Conservation (phyloP, 1,140 invertebrate species). For the Papilio glaucus region DNA sequence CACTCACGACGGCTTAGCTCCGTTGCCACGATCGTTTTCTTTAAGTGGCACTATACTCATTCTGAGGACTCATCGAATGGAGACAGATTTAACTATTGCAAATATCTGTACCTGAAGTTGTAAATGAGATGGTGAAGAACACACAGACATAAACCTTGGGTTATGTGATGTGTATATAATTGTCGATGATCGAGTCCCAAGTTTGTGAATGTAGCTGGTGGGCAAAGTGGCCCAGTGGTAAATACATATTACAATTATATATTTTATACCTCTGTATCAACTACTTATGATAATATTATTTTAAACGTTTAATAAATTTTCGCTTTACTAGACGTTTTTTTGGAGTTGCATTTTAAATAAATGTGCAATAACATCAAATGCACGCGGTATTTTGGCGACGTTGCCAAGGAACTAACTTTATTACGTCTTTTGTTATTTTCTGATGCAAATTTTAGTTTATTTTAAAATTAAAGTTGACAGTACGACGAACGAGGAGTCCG, state of each 20-base stretch:
- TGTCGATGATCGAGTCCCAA: too few species aligned
- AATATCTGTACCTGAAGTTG: neutral
- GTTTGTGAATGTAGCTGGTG: too few species aligned
- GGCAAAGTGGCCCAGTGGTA: too few species aligned
- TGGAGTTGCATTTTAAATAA: neutral
- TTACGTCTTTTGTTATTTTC: constrained; percentile 7
- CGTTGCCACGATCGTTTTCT: neutral
- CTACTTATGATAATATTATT: too few species aligned
- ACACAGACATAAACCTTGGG: too few species aligned
- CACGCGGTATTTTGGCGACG: neutral
- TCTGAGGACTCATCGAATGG: constrained; percentile 2
- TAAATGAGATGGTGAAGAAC: neutral
- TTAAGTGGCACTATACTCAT: neutral
- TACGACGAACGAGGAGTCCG: too few species aligned
- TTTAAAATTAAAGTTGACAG: too few species aligned
- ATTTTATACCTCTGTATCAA: too few species aligned
- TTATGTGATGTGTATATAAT: too few species aligned
- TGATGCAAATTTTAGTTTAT: neutral
- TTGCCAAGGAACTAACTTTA: constrained; percentile 17
- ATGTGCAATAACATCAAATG: constrained; percentile 3
- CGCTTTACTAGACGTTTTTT: neutral
- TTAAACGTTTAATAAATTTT: too few species aligned
- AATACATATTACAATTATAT: too few species aligned
- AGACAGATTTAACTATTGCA: neutral
- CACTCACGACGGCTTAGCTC: constrained; percentile 3